Base-by-base conservation (phyloP, 1,140 invertebrate species). In the Prorops nasuta region DNA sequence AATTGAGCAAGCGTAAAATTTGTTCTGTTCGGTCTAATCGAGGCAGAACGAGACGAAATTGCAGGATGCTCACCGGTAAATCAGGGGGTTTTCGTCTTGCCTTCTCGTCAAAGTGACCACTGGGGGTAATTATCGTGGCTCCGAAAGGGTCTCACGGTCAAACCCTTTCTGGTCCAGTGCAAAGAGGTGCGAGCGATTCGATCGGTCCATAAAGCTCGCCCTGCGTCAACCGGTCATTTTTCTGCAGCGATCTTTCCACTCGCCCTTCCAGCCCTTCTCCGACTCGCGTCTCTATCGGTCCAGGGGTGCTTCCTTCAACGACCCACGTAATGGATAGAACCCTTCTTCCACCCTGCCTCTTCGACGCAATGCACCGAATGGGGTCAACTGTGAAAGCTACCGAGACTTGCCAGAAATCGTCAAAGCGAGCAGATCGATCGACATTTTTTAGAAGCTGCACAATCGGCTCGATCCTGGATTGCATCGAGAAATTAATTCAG, bases 61-160 rank as follows among this genome's bases (percentile, higher is more conserved):
- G 22, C 44, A 44, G 32, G 32, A 41, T 45, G 15, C 20, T 28
- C n/a, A n/a, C n/a, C n/a, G 35, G 41, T 28, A 31, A 12, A 40
- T 28, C 21, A 48, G 37, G 48, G 38, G 44, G 51, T 48, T 53
- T 52, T 50, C 39, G 36, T 52, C 54, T 43, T 50, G 56, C 44
- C 61, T 65, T 63, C 59, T 45, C 50, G 58, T 49, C 56, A 37
- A 38, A 35, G 7, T 66, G 67, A 67, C 72, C 67, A 56, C 59
- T 65, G 71, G 70, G 65, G 71, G 68, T 72, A 76, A 76, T 76
- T 72, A 76, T 68, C 66, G 57, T 65, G 58, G 58, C 63, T 49
- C 37, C 40, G 54, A 65, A 67, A 74, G 70, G 58, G 50, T 70
- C 68, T 66, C 73, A 74, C 73, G 72, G 64, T 76, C 60, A 42